phyloP scores from a whole-genome alignment of 2,113 vertebrate species.

The Dasyornis broadbenti region DNA sequence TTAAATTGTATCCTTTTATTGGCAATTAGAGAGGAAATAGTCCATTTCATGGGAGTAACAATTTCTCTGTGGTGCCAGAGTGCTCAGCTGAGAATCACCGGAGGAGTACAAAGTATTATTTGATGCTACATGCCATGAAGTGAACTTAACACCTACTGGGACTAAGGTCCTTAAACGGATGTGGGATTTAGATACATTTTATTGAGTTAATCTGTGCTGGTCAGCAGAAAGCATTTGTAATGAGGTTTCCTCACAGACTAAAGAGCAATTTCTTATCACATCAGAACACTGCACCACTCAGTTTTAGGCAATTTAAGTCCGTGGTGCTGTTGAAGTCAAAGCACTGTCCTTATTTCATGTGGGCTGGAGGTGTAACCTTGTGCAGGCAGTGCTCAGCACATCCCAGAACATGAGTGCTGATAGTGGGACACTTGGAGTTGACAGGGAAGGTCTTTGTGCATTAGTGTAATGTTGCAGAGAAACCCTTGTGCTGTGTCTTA shows the following conservation, averaged over 20 bases:
- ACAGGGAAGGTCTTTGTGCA: not conserved
- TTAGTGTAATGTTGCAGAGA: not conserved
- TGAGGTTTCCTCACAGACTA: not conserved
- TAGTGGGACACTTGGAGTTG: not conserved
- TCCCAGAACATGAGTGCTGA: not conserved
- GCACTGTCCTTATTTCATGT: not conserved
- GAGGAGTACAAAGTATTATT: not conserved
- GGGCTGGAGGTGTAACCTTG: not conserved
- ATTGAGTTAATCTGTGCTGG: slow-evolving; percentile 1
- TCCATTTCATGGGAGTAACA: not conserved
- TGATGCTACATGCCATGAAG: not conserved
- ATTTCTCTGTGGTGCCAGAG: not conserved
- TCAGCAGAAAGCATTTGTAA: not conserved
- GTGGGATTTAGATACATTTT: slow-evolving; percentile 4
- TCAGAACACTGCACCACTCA: not conserved
- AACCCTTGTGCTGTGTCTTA: not conserved
- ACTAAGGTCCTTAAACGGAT: not conserved
- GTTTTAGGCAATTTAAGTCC: not conserved
- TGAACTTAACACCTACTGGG: not conserved
- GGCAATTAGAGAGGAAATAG: not conserved
- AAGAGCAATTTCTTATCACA: not conserved
- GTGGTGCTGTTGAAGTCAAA: not conserved
- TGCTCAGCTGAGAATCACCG: not conserved
- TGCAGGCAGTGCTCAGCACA: not conserved
- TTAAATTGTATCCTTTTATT: not conserved